A percentile compares a stretch with the other conserved stretches of the same genome.
phyloP scores from a whole-genome alignment of 2,113 vertebrate genomes.

The Dendropsophus ebraccatus region DNA sequence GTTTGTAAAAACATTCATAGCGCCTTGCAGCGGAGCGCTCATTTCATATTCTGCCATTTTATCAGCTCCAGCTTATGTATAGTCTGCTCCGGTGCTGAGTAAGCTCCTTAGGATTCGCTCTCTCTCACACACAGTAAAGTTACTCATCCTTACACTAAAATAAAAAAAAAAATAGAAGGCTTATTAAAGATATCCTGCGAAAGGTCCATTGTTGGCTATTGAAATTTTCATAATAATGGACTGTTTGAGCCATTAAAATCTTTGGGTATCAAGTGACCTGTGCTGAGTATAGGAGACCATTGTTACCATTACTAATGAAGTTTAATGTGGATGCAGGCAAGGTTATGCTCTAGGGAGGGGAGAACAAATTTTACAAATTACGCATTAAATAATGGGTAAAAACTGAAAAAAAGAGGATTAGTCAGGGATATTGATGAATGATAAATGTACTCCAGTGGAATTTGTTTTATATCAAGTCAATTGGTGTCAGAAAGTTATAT shows the following conservation, averaged over 20 bases:
- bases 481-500: too few species aligned
- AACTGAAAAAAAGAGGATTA: too few species aligned
- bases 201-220: neutral
- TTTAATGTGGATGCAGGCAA: too few species aligned
- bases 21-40: neutral
- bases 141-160: neutral
- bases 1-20: constrained; percentile 25
- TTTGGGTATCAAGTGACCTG: neutral
- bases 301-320: neutral
- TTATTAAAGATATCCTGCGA: neutral
- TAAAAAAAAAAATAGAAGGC: constrained; percentile 9
- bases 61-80: constrained; percentile 22
- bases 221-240: constrained; percentile 13
- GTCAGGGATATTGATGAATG: too few species aligned
- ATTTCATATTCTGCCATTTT: constrained; percentile 39
- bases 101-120: constrained; percentile 5
- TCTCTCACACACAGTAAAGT: neutral
- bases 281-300: neutral
- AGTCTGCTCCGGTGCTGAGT: neutral
- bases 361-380: too few species aligned
- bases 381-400: too few species aligned
- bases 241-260: neutral
- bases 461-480: too few species aligned
- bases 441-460: too few species aligned
- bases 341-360: too few species aligned